phyloP scores from a whole-genome alignment of 2,888 invertebrate species.

The Druceiella hillmani region DNA sequence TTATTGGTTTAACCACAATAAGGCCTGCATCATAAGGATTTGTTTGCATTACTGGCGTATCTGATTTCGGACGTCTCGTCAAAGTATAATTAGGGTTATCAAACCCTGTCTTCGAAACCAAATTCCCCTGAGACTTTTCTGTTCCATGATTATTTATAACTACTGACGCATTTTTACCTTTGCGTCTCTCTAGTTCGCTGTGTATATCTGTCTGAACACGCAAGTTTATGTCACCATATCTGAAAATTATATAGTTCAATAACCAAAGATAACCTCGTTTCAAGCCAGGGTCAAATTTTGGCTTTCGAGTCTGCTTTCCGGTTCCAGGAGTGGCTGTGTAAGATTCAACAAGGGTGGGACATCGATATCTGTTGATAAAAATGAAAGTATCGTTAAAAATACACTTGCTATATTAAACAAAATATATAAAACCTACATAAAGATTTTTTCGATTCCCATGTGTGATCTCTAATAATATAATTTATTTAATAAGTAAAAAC shows the following conservation, averaged over 20 bases:
- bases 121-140: not conserved
- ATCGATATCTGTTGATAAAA: constrained; percentile 56
- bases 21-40: constrained; percentile 31
- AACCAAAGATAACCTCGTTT: constrained; percentile 68
- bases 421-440: too few relatives aligned
- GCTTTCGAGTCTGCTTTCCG: constrained; percentile 34
- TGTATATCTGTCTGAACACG: constrained; percentile 60
- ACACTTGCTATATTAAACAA: too few relatives aligned
- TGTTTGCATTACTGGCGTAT: constrained; percentile 17
- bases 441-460: too few relatives aligned
- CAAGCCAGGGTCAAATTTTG: constrained; percentile 60
- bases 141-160: constrained; percentile 1
- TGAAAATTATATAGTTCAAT: constrained; percentile 59
- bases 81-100: constrained; percentile 40
- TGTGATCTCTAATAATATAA: too few relatives aligned
- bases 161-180: constrained; percentile 32
- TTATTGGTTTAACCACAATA: constrained; percentile 39
- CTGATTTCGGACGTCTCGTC: constrained; percentile 2
- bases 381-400: not conserved
- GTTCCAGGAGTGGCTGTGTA: constrained; percentile 50
- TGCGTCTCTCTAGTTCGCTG: constrained; percentile 49
- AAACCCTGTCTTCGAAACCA: constrained; percentile 38
- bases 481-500: too few relatives aligned
- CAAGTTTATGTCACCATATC: constrained; percentile 58
- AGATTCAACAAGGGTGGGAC: constrained; percentile 76